phyloP scores from a whole-genome alignment of 2,113 vertebrate species.

The Girardinichthys multiradiatus region DNA sequence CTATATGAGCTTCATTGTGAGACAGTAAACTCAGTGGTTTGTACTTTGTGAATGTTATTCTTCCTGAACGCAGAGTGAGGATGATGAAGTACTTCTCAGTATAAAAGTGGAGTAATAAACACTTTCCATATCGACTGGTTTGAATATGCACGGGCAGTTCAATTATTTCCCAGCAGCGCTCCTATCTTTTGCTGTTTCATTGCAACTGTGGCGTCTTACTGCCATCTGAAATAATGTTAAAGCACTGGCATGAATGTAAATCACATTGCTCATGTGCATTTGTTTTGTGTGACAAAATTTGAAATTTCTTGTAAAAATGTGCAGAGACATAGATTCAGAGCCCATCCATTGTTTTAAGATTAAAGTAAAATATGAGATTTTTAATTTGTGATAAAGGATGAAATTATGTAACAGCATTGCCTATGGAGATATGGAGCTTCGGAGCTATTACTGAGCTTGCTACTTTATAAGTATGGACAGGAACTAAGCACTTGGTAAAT shows the following conservation, averaged over 20 bases:
- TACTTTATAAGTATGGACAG: neutral
- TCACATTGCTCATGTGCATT: neutral
- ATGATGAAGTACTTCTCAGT: conserved; percentile 14
- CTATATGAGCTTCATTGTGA: neutral
- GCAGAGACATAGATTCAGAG: neutral
- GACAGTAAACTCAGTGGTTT: neutral
- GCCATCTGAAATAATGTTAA: neutral
- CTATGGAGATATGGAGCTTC: neutral
- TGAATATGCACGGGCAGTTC: neutral
- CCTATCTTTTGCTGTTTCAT: neutral
- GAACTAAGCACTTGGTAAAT: neutral
- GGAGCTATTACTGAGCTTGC: neutral
- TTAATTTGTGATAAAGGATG: neutral
- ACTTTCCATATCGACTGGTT: conserved; percentile 12
- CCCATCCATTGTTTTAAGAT: neutral
- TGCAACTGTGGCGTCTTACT: conserved; percentile 1
- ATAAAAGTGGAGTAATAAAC: conserved; percentile 16
- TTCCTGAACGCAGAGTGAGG: neutral
- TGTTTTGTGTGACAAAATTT: neutral
- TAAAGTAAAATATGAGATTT: neutral
- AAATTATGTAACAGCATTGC: neutral
- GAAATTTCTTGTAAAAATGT: conserved; percentile 1
- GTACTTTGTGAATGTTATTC: conserved; percentile 3
- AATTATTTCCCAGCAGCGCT: conserved; percentile 27
- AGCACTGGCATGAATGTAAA: conserved; percentile 2